These are phyloP conservation scores for Formicarius rufipectus DNA, from an alignment of 2,113 vertebrate genomes.

Conservation along the genomic window DNA sequence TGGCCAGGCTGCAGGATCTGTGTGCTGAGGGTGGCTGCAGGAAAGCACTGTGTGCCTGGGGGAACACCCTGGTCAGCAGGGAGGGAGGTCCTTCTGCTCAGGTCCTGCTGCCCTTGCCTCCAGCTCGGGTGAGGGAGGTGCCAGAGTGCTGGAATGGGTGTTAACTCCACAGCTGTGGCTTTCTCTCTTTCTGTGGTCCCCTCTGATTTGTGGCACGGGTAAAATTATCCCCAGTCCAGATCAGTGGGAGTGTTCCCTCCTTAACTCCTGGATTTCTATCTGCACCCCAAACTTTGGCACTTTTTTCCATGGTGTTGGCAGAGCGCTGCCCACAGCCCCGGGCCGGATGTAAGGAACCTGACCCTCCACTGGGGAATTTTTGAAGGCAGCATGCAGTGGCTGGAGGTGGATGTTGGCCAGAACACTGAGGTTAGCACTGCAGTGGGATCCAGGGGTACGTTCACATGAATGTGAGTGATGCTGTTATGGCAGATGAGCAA, in stretches of 20 bases:
- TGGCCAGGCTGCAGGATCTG: not conserved
- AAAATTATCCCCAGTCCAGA: not conserved
- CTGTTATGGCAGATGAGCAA: conserved; percentile 42
- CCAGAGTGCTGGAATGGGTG: not conserved
- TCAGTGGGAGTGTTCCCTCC: not conserved
- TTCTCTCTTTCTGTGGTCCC: not conserved
- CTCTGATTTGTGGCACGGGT: not conserved
- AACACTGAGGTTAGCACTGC: conserved; percentile 37
- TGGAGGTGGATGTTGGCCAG: conserved; percentile 56
- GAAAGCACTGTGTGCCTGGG: not conserved
- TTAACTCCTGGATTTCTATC: not conserved
- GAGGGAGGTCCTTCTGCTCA: not conserved
- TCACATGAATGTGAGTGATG: conserved; percentile 24
- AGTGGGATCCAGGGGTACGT: conserved; percentile 28
- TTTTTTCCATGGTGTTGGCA: not conserved
- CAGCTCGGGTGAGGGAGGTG: not conserved
- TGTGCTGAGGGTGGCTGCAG: not conserved
- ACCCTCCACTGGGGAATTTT: conserved; percentile 20
- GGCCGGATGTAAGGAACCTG: conserved; percentile 64
- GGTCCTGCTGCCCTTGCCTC: not conserved
- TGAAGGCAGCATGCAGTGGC: conserved; percentile 40
- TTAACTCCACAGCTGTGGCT: not conserved
- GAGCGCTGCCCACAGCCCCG: conserved; percentile 42
- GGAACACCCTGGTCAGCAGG: not conserved
- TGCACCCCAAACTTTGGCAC: not conserved